phyloP scores from a whole-genome alignment of 2,797 vertebrate species.

The Coregonus sp. region DNA sequence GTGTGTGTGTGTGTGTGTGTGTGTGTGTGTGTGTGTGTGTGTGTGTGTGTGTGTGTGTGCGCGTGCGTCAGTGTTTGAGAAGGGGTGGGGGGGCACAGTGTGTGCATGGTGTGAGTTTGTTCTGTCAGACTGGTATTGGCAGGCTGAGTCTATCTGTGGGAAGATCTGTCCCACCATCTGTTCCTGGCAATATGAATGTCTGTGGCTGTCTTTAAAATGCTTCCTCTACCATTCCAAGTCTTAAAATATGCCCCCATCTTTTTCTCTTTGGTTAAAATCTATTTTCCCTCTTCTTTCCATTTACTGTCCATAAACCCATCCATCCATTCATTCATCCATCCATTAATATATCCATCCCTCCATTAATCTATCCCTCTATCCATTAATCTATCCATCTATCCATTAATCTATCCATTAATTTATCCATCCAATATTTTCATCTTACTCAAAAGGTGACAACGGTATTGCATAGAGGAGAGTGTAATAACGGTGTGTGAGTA shows the following conservation, averaged over 20 bases:
- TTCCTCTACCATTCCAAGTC: neutral
- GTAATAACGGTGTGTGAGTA: neutral
- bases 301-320: neutral
- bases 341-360: no score
- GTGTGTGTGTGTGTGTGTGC: no score
- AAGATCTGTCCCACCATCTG: conserved; percentile 74
- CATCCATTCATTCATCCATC: neutral
- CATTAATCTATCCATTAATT: neutral
- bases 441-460: neutral
- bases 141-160: conserved; percentile 63
- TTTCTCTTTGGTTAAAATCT: neutral
- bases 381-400: neutral
- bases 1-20: no score
- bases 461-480: neutral
- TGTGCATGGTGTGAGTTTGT: conserved; percentile 11
- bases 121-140: conserved; percentile 60
- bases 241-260: neutral
- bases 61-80: no score
- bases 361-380: neutral
- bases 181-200: conserved; percentile 52
- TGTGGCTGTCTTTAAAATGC: conserved; percentile 5
- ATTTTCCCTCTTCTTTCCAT: neutral
- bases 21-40: no score
- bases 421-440: neutral
- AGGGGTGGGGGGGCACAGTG: no score